Evolutionary conservation across 92 coral and sea anemone species (phyloP).

Genomic region (Parazoanthus swiftii): DNA sequence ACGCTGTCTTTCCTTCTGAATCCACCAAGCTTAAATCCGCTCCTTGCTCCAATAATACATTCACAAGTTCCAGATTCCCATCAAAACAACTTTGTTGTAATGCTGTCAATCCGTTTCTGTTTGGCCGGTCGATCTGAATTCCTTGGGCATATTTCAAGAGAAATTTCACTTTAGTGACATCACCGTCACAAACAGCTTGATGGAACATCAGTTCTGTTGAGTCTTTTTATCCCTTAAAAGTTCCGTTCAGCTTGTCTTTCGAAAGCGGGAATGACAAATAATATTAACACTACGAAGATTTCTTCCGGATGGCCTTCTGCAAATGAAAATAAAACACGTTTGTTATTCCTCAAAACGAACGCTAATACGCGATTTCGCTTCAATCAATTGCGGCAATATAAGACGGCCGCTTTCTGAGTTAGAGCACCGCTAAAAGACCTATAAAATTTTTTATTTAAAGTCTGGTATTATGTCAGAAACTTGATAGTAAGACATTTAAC

Average conservation of each 20-base stretch:
- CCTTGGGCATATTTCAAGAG: slow-evolving; percentile 87
- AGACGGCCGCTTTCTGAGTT: not conserved
- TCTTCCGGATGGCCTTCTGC: slow-evolving; percentile 25
- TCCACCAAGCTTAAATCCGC: slow-evolving; percentile 85
- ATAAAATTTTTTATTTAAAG: not conserved
- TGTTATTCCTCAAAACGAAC: not conserved
- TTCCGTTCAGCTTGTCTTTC: not conserved
- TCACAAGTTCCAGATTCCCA: slow-evolving; percentile 80
- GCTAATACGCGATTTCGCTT: not conserved
- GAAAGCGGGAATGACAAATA: slow-evolving; percentile 9
- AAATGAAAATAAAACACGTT: not conserved
- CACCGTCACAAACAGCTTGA: slow-evolving; percentile 93
- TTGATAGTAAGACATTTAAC: not conserved
- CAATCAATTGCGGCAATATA: not conserved
- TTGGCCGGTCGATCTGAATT: slow-evolving; percentile 82
- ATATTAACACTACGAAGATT: not conserved
- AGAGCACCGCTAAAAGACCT: not conserved
- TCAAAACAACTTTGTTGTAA: slow-evolving; percentile 87
- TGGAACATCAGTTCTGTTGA: slow-evolving; percentile 72
- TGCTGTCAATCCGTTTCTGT: slow-evolving; percentile 82
- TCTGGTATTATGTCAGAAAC: not conserved
- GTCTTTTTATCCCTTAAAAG: not conserved
- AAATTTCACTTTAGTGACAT: slow-evolving; percentile 92
- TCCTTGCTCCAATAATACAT: slow-evolving; percentile 88
- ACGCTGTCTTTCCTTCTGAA: slow-evolving; percentile 77